phyloP scores from a whole-genome alignment of 2,113 vertebrate species.

The Channa argus region DNA sequence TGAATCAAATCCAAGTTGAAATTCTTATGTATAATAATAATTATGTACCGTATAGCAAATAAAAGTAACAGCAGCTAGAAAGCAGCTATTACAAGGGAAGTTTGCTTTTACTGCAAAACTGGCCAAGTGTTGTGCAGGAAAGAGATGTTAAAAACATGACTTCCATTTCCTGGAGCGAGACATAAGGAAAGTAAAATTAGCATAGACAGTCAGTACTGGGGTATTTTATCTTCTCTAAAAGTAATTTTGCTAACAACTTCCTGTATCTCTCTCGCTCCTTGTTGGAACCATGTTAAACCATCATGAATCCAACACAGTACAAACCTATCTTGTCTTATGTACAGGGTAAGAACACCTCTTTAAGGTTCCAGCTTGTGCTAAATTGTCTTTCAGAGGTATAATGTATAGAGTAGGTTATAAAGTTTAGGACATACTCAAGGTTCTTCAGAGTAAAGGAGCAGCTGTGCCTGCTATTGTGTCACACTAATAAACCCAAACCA shows the following conservation, averaged over 20 bases:
- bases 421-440: conserved; percentile 37
- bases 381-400: background rate
- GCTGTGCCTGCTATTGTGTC: conserved; percentile 1
- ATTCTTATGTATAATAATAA: no score
- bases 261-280: background rate
- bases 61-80: conserved; percentile 4
- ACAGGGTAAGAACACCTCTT: background rate
- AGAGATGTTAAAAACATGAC: conserved; percentile 29
- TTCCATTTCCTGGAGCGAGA: conserved; percentile 61
- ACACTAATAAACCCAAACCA: conserved; percentile 8
- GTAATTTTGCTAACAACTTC: background rate
- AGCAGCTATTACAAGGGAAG: background rate
- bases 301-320: no score
- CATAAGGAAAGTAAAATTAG: conserved; percentile 37
- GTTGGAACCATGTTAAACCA: no score
- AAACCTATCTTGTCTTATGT: no score
- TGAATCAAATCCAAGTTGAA: background rate
- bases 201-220: background rate
- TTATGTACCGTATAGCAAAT: background rate
- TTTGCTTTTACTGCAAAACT: conserved; percentile 52
- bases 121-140: conserved; percentile 14
- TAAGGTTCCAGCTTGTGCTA: background rate
- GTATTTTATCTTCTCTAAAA: conserved; percentile 1
- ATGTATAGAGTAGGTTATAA: conserved; percentile 25
- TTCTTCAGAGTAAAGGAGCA: conserved; percentile 16